These are phyloP conservation scores for Caiman crocodilus DNA, from an alignment of 2,797 vertebrate genomes.

Conservation along the genomic window DNA sequence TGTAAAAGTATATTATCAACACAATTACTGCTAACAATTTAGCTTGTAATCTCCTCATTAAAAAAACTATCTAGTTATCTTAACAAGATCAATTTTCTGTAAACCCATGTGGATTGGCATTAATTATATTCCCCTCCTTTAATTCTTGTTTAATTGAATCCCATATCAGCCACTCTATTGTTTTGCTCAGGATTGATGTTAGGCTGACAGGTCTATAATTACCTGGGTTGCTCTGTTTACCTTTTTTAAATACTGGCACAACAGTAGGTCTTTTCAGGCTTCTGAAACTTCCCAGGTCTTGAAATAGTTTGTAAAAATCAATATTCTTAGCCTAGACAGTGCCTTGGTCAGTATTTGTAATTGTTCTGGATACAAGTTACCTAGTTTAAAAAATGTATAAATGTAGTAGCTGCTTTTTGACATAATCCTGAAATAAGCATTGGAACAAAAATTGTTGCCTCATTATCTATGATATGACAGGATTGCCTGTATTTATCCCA, in stretches of 20 bases:
- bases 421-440: neutral
- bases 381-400: constrained; percentile 21
- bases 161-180: neutral
- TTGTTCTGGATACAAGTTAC: neutral
- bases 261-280: neutral
- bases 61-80: neutral
- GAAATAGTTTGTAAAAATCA: neutral
- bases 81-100: neutral
- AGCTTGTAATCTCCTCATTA: neutral
- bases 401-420: constrained; percentile 12
- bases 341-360: no score
- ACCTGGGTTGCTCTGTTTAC: neutral
- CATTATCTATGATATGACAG: neutral
- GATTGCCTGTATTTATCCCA: neutral
- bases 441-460: constrained; percentile 31
- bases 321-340: neutral
- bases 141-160: neutral
- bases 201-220: constrained; percentile 18
- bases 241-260: no score
- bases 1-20: constrained; percentile 18
- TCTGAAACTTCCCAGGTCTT: neutral
- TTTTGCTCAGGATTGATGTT: constrained; percentile 31
- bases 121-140: neutral
- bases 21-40: constrained; percentile 6
- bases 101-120: neutral